Evolutionary conservation across 2,113 vertebrate genomes (phyloP), one percentile per base, ranked within the genome.

Genomic region (Butorides virescens): DNA sequence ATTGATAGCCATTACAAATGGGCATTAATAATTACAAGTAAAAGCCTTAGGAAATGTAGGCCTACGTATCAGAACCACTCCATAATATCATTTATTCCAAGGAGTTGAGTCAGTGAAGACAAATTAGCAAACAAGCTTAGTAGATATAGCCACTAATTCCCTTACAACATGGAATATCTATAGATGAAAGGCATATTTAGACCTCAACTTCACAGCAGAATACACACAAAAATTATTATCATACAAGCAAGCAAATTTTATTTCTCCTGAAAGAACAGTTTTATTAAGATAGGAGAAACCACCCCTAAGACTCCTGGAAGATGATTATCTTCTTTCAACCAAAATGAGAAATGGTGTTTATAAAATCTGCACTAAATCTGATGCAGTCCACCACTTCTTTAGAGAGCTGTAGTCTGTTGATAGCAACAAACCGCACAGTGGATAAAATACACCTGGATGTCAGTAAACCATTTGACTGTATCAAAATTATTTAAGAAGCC

Each of bases 21-120:
- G 75, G 37, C 67, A 92, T 92, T 71, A 92, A 96, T 95, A 97
- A 91, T 75, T 92, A 72, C 84, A 89, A 90, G 67, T 72, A 92
- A 93, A 93, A 9, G 44, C 80, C 83, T 93, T 81, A 78, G 76
- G 80, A 96, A 95, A 94, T 27, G 34, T 27, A 92, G 82, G 71
- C 73, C 59, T 34, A 81, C 11, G 2, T 67, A 96, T 72, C 76
- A 84, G 68, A 90, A 65, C 61, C 74, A 92, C 76, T 65, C 75
- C 23, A 20, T 77, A 66, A 39, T 39, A 90, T 90, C 55, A 42
- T 49, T 85, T 68, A 72, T 87, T 90, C 66, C 22, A 52, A 49
- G 37, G 56, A 83, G 21, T 29, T 77, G 39, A 94, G 90, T 22
- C 15, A n/a, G 5, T 76, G 44, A 83, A 90, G 88, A 88, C 50